Percentiles rank a stretch among this genome's conserved stretches.
These are phyloP conservation scores for Potamilus streckersoni DNA, from an alignment of 1,140 invertebrate genomes.

Conservation along the genomic window DNA sequence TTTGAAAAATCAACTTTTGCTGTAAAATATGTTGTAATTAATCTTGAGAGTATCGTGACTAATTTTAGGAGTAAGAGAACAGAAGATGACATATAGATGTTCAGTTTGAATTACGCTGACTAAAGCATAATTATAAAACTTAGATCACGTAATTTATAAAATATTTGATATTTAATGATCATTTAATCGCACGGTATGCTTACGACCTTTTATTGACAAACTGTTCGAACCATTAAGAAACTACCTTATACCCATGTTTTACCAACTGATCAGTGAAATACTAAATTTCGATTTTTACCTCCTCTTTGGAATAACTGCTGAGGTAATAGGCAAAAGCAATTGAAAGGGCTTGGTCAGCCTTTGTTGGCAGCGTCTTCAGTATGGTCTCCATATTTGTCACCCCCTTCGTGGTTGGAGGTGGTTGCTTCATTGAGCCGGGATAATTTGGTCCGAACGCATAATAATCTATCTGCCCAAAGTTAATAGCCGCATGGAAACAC, in stretches of 20 bases:
- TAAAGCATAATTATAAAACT: too few species aligned
- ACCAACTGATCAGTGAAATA: not conserved
- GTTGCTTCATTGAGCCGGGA: constrained; percentile 17
- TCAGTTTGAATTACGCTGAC: too few species aligned
- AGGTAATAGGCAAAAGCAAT: constrained; percentile 27
- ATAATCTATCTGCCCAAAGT: constrained; percentile 29
- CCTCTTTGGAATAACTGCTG: constrained; percentile 20
- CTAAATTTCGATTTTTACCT: constrained; percentile 10
- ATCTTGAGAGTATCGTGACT: too few species aligned
- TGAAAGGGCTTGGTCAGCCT: constrained; percentile 20
- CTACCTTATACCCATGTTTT: not conserved
- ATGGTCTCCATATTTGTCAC: constrained; percentile 16
- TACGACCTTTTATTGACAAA: too few species aligned
- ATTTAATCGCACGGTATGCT: too few species aligned
- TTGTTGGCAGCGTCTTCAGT: constrained; percentile 17
- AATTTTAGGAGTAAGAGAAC: too few species aligned
- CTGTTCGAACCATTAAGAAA: too few species aligned
- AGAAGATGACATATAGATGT: too few species aligned
- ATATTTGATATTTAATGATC: too few species aligned
- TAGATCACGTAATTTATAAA: too few species aligned
- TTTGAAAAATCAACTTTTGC: too few species aligned
- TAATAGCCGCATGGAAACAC: constrained; percentile 21
- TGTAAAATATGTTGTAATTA: too few species aligned
- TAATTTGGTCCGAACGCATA: constrained; percentile 28
- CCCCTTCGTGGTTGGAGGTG: constrained; percentile 24